Percentiles rank a stretch among this genome's conserved stretches.
Conservation (phyloP, 1,140 invertebrate genomes). For the Drosophila truncata region DNA sequence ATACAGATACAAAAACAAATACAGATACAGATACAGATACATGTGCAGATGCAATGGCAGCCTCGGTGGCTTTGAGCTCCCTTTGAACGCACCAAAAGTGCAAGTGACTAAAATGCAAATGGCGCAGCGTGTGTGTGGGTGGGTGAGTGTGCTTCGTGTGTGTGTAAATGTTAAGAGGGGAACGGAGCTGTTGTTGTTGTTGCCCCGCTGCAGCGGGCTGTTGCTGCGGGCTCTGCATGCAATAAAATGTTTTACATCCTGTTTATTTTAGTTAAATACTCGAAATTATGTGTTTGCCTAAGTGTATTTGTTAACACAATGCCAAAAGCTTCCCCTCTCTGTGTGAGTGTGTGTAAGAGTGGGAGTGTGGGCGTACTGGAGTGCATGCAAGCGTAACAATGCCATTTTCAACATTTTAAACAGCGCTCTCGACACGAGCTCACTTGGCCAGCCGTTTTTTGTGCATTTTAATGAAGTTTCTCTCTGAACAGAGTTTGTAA, state of each 20-base stretch:
- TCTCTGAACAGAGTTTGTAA: neutral
- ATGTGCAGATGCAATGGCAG: slow-evolving; percentile 8
- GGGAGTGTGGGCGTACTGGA: slow-evolving; percentile 4
- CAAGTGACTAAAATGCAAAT: slow-evolving; percentile 83
- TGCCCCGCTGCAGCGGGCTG: slow-evolving; percentile 12
- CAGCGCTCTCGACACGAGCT: slow-evolving; percentile 33
- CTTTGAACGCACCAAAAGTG: slow-evolving; percentile 73
- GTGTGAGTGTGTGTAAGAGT: neutral
- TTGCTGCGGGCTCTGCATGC: slow-evolving; percentile 50
- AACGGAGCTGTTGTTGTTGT: slow-evolving; percentile 10
- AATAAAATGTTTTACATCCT: slow-evolving; percentile 84
- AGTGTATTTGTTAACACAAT: slow-evolving; percentile 82
- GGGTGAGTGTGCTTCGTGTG: slow-evolving; percentile 32
- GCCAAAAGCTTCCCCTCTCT: slow-evolving; percentile 24
- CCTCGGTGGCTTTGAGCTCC: slow-evolving; percentile 53
- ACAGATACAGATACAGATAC: slow-evolving; percentile 16
- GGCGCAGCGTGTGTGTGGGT: slow-evolving; percentile 27
- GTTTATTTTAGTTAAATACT: slow-evolving; percentile 84
- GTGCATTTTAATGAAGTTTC: slow-evolving; percentile 31
- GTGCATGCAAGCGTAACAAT: slow-evolving; percentile 45
- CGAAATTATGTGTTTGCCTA: slow-evolving; percentile 83
- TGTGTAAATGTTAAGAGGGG: slow-evolving; percentile 57
- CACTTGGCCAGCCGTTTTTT: slow-evolving; percentile 23
- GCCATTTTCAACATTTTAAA: slow-evolving; percentile 62
- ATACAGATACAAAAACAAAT: neutral